Base-by-base conservation (phyloP, 2,797 vertebrate species). In the Gorsachius magnificus region DNA sequence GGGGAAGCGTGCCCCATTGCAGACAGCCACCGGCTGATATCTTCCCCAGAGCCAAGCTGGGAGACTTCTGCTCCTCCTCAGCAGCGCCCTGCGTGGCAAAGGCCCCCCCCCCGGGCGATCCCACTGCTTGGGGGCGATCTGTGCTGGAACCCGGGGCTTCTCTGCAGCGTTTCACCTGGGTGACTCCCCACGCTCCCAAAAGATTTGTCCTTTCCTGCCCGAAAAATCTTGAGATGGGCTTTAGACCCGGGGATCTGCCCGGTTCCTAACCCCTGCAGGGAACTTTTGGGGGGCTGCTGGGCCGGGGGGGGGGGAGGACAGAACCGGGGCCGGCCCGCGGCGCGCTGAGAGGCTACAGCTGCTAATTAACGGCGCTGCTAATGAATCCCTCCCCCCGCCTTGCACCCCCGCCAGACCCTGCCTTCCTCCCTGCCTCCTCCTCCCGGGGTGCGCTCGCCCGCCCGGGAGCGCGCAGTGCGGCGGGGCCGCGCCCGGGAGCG, bases 401-500 rank as follows among this genome's bases (percentile, higher is more conserved):
- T 50, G 15, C n/a, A 43, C 6, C 17, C 12, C 33, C 33, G 26
- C 46, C 92, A 66, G 76, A 16, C 54, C 33, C 38, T 68, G 75
- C 74, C 12, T 22, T 76, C n/a, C 81, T 36, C 63, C 41, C 33
- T 19, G 28, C 43, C 93, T 50, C 41, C 68, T 13, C 77, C 88
- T 76, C 71, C 72, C 22, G 53, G 76, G 63, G 68, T 64, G 76
- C 72, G 87, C 92, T 64, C 90, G 58, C 68, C 70, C 20, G 36
- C 51, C 5, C 77, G 87, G 72, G 89, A 88, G 65, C 87, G 88
- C 83, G 81, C 93, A 96, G 95, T 93, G 93, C 87, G 85, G 95
- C 85, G 82, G 80, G 92, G 92, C 92, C 78, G 60, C 96, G 97
- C 94, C 24, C 97, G 97, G 97, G 95, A 96, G 95, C 96, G 97